A percentile compares a stretch with the other conserved stretches of the same genome.
Evolutionary conservation across 1,140 invertebrate genomes (phyloP).

Genomic region (Probaryconus sp.): DNA sequence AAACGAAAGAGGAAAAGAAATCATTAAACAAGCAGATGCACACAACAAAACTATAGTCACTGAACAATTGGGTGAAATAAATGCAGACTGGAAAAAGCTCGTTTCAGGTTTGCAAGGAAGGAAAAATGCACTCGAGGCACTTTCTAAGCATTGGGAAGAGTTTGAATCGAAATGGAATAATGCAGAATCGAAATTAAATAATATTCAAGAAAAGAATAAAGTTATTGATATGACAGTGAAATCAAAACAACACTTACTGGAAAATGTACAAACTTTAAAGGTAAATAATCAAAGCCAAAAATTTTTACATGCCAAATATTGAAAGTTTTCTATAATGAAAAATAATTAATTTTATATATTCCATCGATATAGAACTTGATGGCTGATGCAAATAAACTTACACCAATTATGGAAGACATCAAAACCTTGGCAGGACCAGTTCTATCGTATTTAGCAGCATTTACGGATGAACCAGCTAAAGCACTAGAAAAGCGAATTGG

Average conservation of each 20-base stretch:
- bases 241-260: conserved; percentile 84
- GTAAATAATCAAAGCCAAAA: too few species aligned
- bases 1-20: conserved; percentile 82
- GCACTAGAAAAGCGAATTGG: conserved; percentile 80
- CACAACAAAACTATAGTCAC: conserved; percentile 82
- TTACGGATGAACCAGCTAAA: conserved; percentile 80
- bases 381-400: conserved; percentile 80
- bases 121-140: conserved; percentile 81
- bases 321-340: conserved; percentile 3
- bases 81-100: conserved; percentile 86
- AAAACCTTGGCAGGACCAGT: conserved; percentile 78
- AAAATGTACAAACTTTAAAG: conserved; percentile 84
- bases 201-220: conserved; percentile 84
- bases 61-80: conserved; percentile 81
- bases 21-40: conserved; percentile 82
- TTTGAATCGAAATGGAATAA: conserved; percentile 84
- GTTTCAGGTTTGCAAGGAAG: conserved; percentile 84
- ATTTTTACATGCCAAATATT: too few species aligned
- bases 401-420: conserved; percentile 76
- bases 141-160: conserved; percentile 87
- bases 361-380: conserved; percentile 82
- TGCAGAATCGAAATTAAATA: conserved; percentile 81
- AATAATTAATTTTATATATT: conserved; percentile 36
- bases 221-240: conserved; percentile 86
- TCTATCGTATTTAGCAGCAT: conserved; percentile 80